Evolutionary conservation across 30 jellyfish, hydroid and myxozoan genomes (phyloP), one percentile per base, ranked within the genome.

Genomic region (Turritopsis rubra): DNA sequence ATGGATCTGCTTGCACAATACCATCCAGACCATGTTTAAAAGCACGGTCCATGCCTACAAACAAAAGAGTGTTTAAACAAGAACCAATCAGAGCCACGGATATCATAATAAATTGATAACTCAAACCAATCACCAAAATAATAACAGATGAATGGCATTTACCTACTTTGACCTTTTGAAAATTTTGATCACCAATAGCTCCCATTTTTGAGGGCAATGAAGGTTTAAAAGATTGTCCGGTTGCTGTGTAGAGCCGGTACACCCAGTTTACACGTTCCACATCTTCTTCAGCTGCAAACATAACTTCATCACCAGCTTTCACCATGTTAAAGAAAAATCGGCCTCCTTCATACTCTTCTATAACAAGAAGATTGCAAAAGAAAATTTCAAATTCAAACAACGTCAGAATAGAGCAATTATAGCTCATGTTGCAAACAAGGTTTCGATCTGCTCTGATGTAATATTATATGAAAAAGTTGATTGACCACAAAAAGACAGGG

Each of bases 1-100:
- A 85, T 7, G 98, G 98, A 82, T 92, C 96, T 0, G 98, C 98
- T 92, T 92, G 96, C 8, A 92, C 92, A 76, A 92, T 91, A 70
- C 87, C 92, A 81, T 85, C 98, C 16, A 92, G 88, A 66, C 98
- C 98, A 82, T 84, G 91, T 52, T 85, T 85, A 20, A 90, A 89
- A 29, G 98, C 98, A 22, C 95, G 86, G 52, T 92, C 98, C 79
- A 95, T 72, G 82, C 87, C 98, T 92, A 72, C 65, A 84, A 29
- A 28, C 20, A 54, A 41, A 3, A 41, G n/a, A 41, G 5, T 41
- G 13, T 41, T 41, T 13, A 3, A 41, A 13, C 13, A 13, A 41
- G 60, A 41, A 41, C 60, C 60, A 41, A 41, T 41, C 60, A 41
- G 60, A 41, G 13, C 13, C 13, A 5, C 5, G 60, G 13, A 41